These are phyloP conservation scores for Struthidea cinerea DNA, from an alignment of 2,113 vertebrate species.

Conservation along the genomic window DNA sequence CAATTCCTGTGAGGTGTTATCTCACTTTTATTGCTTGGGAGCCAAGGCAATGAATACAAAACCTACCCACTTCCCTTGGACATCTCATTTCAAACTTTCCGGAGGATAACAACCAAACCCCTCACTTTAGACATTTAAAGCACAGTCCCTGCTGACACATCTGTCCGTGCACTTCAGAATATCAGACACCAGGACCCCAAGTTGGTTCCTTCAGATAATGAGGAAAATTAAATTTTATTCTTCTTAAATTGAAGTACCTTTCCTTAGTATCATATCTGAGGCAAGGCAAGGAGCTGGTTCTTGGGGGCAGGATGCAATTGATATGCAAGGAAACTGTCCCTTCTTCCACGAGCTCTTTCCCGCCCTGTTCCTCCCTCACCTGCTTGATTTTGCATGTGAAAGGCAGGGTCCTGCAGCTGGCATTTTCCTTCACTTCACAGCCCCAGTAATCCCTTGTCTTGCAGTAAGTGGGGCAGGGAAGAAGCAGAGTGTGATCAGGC, in stretches of 20 bases:
- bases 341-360: rapidly evolving
- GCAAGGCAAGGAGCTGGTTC: neutral
- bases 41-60: neutral
- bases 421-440: neutral
- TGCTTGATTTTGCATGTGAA: neutral
- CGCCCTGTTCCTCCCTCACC: neutral
- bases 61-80: neutral
- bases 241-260: neutral
- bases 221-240: too few species aligned
- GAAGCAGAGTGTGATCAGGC: neutral
- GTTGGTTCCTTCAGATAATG: neutral
- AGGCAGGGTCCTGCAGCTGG: neutral
- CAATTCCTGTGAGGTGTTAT: neutral
- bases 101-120: neutral
- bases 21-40: neutral
- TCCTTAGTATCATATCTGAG: neutral
- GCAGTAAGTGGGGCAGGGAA: neutral
- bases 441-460: rapidly evolving
- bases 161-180: neutral
- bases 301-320: neutral
- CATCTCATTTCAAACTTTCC: neutral
- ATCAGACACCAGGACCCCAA: neutral
- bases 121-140: neutral
- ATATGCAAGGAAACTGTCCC: neutral
- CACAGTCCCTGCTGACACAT: neutral